Evolutionary conservation across 2,113 vertebrate species (phyloP).

Genomic region (Gavia stellata): DNA sequence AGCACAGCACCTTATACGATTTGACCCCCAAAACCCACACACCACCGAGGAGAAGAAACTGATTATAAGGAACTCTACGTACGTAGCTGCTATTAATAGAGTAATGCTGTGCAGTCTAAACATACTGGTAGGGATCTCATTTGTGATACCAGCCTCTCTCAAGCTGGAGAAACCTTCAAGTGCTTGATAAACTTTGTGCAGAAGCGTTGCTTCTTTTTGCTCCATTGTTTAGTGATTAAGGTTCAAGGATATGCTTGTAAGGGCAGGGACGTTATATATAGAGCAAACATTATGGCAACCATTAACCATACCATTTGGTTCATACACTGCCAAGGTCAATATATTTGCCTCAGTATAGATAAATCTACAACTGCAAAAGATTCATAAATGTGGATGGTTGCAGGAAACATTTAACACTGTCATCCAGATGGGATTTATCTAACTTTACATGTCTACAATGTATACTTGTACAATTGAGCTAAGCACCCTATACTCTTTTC

Average conservation of each 20-base stretch:
- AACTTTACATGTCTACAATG: background rate
- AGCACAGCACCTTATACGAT: conserved; percentile 81
- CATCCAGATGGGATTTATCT: background rate
- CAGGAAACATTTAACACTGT: background rate
- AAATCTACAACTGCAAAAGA: background rate
- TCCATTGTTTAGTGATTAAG: background rate
- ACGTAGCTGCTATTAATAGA: background rate
- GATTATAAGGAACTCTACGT: conserved; percentile 84
- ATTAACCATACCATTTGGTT: background rate
- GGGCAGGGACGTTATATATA: background rate
- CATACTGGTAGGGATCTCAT: background rate
- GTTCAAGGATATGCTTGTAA: background rate
- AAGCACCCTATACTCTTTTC: background rate
- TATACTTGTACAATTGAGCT: background rate
- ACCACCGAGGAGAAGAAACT: conserved; percentile 69
- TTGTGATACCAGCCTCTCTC: background rate
- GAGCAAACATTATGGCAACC: background rate
- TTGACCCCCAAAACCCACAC: conserved; percentile 78
- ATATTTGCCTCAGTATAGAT: background rate
- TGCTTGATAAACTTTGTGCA: background rate
- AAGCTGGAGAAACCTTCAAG: background rate
- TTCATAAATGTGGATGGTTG: background rate
- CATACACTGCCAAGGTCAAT: background rate
- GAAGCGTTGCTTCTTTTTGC: background rate
- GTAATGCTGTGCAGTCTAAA: background rate